These are phyloP conservation scores for Perizoma flavofasciatum DNA, from an alignment of 2,888 invertebrate species.

Conservation along the genomic window DNA sequence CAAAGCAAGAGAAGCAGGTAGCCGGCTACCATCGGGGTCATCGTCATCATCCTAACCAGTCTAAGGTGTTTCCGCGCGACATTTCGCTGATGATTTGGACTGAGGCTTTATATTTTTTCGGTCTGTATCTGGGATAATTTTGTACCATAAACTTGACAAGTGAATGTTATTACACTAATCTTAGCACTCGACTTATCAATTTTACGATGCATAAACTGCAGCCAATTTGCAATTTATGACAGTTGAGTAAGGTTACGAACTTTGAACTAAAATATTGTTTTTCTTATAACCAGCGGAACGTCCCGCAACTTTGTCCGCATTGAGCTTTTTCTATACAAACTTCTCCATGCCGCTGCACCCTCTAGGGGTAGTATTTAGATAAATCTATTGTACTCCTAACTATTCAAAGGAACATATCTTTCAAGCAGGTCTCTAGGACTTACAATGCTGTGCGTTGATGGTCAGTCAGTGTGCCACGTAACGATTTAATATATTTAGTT, in stretches of 20 bases:
- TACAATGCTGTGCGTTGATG: too few species aligned
- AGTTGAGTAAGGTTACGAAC: constrained; percentile 11
- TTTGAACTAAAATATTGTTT: constrained; percentile 3
- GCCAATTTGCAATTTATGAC: constrained; percentile 30
- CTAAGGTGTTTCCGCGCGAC: constrained; percentile 69
- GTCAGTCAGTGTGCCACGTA: too few species aligned
- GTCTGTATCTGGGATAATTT: constrained; percentile 39
- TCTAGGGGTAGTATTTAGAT: too few species aligned
- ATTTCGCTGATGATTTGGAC: constrained; percentile 70
- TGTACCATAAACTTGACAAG: constrained; percentile 42
- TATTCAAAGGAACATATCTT: too few species aligned
- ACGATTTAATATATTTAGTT: too few species aligned
- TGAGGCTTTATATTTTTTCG: constrained; percentile 53
- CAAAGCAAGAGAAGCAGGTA: constrained; percentile 75
- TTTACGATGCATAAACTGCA: constrained; percentile 32
- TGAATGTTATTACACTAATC: constrained; percentile 45
- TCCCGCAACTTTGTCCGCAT: too few species aligned
- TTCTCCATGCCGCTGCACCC: too few species aligned
- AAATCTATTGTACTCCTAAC: too few species aligned
- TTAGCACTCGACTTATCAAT: constrained; percentile 35
- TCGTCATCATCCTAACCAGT: constrained; percentile 73
- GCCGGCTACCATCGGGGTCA: constrained; percentile 65
- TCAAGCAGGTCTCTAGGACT: too few species aligned
- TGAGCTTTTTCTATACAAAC: too few species aligned
- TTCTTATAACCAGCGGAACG: background rate